Evolutionary conservation across 2,797 vertebrate species (phyloP).

Genomic region (Sebastolobus alascanus): DNA sequence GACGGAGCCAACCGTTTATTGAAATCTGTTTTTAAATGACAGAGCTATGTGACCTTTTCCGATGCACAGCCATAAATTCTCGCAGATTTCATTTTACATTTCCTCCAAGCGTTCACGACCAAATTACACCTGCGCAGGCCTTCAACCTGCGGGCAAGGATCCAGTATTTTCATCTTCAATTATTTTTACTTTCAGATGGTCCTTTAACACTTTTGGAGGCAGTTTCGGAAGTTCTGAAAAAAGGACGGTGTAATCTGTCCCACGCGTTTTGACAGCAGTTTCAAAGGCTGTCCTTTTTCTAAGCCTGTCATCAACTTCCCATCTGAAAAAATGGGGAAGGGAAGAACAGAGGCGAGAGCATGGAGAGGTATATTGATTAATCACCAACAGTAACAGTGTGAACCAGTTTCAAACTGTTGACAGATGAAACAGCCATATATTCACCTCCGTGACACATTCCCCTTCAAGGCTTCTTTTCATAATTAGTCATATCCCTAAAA

Average conservation of each 20-base stretch:
- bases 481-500: constrained; percentile 82
- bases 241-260: constrained; percentile 53
- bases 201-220: constrained; percentile 55
- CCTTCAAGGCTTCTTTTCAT: constrained; percentile 78
- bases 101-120: constrained; percentile 74
- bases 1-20: constrained; percentile 73
- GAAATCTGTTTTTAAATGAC: constrained; percentile 81
- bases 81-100: constrained; percentile 81
- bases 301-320: constrained; percentile 66
- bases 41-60: constrained; percentile 78
- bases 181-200: constrained; percentile 57
- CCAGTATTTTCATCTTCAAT: constrained; percentile 71
- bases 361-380: constrained; percentile 74
- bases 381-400: constrained; percentile 61
- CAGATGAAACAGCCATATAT: constrained; percentile 76
- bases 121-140: constrained; percentile 73
- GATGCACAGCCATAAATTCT: constrained; percentile 76
- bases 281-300: constrained; percentile 68
- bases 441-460: constrained; percentile 72
- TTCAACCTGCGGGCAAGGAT: constrained; percentile 56
- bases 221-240: constrained; percentile 58
- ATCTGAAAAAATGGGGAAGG: constrained; percentile 48
- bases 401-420: constrained; percentile 76
- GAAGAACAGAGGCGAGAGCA: constrained; percentile 49
- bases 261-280: constrained; percentile 63